Percentiles rank a stretch among this genome's conserved stretches.
Evolutionary conservation across 2,888 invertebrate species (phyloP).

Genomic region (Microctonus hyperodae): DNA sequence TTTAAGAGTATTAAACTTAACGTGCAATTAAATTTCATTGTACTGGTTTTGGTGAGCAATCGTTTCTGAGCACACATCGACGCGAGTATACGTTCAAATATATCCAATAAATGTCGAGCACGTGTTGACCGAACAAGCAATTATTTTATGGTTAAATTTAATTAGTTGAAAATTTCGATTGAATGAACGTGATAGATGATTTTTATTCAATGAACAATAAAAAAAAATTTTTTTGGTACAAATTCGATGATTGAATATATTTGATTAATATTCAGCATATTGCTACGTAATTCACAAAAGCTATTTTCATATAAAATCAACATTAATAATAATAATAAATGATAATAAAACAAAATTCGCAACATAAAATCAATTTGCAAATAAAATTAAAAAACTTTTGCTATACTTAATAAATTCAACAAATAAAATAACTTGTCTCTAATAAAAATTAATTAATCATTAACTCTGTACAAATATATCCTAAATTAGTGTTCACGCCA

Average conservation of each 20-base stretch:
- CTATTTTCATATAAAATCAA: not conserved
- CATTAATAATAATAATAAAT: too few relatives aligned
- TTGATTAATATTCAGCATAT: not conserved
- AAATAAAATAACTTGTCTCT: too few relatives aligned
- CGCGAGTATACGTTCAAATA: not conserved
- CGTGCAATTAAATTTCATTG: conserved; percentile 4
- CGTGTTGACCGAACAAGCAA: conserved; percentile 3
- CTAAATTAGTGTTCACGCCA: not conserved
- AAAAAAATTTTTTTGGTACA: not conserved
- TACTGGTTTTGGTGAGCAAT: not conserved
- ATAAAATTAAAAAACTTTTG: not conserved
- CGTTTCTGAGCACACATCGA: not conserved
- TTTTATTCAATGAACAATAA: not conserved
- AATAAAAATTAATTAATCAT: too few relatives aligned
- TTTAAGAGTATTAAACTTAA: not conserved
- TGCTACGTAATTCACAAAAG: not conserved
- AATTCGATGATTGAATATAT: not conserved
- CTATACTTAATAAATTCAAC: too few relatives aligned
- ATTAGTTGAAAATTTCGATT: conserved; percentile 15
- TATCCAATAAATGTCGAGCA: conserved; percentile 16
- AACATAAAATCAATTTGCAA: not conserved
- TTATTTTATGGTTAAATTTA: conserved; percentile 15
- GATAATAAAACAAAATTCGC: too few relatives aligned
- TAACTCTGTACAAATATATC: too few relatives aligned
- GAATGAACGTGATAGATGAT: not conserved